Evolutionary conservation across 2,113 vertebrate genomes (phyloP), one percentile per base, ranked within the genome.

Genomic region (Leptobrachium ailaonicum): DNA sequence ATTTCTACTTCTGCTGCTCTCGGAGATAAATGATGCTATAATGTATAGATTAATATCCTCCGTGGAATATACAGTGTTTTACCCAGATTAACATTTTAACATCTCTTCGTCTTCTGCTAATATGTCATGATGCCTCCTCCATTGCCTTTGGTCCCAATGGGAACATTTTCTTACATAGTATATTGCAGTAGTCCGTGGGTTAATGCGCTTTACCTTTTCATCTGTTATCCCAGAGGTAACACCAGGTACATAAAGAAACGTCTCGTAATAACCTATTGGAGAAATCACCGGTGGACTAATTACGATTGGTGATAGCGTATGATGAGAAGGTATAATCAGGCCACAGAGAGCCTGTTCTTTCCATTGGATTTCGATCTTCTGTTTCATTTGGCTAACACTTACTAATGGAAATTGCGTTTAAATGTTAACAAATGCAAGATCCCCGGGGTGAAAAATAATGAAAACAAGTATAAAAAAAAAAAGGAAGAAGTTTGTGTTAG

Each of bases 341-440:
- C 70, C 77, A 66, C 45, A 11, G 47, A 68, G 78, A 73, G 50
- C 43, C 71, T 43, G 63, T 42, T 73, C 71, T 32, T 80, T 80
- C 42, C 63, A 74, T 68, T 32, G 50, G 71, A 80, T 80, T 74
- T 73, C 50, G 47, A 73, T 73, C 71, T 80, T 73, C 41, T 64
- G 62, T 67, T 80, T 74, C 78, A 79, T 79, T 66, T 66, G 63
- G 63, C 63, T 73, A 66, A 32, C 41, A 43, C 53, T 67, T 56
- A 14, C 78, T 80, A 80, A 80, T 80, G 71, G 78, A 80, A 80
- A 80, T 74, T 80, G 41, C 71, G 74, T 73, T 60, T 80, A 80
- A 80, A 80, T 80, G 78, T 74, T 80, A 80, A 80, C 78, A 80
- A 67, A 80, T 74, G 78, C 78, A 73, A 71, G 62, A 67, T 74